Evolutionary conservation across 37 sponge, comb jelly and placozoan species (phyloP).

Genomic region (Geodia barretti): DNA sequence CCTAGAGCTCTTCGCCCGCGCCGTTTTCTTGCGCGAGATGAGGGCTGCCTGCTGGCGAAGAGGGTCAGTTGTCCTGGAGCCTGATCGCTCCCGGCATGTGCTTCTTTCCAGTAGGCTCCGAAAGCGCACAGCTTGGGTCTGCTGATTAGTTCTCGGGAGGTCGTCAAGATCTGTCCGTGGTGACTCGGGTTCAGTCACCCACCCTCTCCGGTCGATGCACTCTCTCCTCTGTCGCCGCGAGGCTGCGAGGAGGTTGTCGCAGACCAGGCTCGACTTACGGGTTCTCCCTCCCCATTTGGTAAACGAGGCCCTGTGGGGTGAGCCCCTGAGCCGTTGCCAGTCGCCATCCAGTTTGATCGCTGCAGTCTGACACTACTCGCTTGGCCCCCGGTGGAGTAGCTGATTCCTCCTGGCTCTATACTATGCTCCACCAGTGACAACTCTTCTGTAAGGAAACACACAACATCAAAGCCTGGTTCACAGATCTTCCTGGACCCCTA

Average conservation of each 20-base stretch:
- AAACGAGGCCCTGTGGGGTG: constrained; percentile 70
- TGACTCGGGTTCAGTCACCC: constrained; percentile 84
- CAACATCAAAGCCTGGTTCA: too few relatives aligned
- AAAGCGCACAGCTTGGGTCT: constrained; percentile 61
- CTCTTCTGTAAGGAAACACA: constrained; percentile 2
- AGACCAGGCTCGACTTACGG: constrained; percentile 57
- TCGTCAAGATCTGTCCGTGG: constrained; percentile 82
- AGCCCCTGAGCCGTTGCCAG: constrained; percentile 36
- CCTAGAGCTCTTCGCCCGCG: constrained; percentile 52
- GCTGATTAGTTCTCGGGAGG: constrained; percentile 61
- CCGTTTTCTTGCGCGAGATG: constrained; percentile 77
- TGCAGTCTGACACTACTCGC: constrained; percentile 49
- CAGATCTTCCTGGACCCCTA: too few relatives aligned
- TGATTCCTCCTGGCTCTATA: constrained; percentile 70
- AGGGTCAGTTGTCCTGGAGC: constrained; percentile 83
- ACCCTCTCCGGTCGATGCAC: constrained; percentile 69
- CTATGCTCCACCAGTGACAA: constrained; percentile 60
- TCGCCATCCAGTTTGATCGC: constrained; percentile 66
- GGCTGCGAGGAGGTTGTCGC: constrained; percentile 79
- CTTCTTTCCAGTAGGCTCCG: constrained; percentile 75
- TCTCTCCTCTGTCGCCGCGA: constrained; percentile 53
- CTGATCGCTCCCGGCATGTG: constrained; percentile 76
- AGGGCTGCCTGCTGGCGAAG: constrained; percentile 93
- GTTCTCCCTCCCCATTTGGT: constrained; percentile 80
- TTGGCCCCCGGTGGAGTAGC: constrained; percentile 78